phyloP scores from a whole-genome alignment of 1,140 invertebrate genomes.

The Apis dorsata region DNA sequence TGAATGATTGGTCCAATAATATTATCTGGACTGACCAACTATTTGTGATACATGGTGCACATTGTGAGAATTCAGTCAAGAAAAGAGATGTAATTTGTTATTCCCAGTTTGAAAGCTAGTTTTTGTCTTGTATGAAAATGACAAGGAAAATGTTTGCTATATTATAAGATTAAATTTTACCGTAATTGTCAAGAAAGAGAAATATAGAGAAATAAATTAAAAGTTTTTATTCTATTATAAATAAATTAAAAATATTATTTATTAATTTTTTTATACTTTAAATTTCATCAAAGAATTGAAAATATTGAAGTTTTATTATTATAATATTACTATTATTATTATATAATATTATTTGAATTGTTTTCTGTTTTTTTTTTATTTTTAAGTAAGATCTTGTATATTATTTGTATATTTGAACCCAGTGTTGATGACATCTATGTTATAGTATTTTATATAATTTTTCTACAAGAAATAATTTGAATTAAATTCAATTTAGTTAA shows the following conservation, averaged over 20 bases:
- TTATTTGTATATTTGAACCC: constrained; percentile 24
- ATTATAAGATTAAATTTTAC: constrained; percentile 38
- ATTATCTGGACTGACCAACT: constrained; percentile 58
- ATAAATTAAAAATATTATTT: constrained; percentile 44
- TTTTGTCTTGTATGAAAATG: constrained; percentile 37
- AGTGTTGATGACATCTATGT: constrained; percentile 24
- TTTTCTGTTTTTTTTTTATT: not conserved
- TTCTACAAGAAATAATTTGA: not conserved
- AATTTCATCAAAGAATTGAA: constrained; percentile 1
- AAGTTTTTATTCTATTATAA: constrained; percentile 34
- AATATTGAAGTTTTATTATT: constrained; percentile 17
- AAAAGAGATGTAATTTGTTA: constrained; percentile 48
- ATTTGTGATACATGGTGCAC: constrained; percentile 60
- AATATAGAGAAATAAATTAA: constrained; percentile 25
- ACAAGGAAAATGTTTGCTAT: constrained; percentile 33
- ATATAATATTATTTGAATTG: not conserved
- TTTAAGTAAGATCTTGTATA: not conserved
- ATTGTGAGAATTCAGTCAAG: constrained; percentile 51
- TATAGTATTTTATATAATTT: constrained; percentile 17
- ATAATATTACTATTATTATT: constrained; percentile 7
- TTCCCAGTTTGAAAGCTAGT: constrained; percentile 56
- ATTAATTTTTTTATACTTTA: constrained; percentile 34
- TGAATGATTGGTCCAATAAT: constrained; percentile 57
- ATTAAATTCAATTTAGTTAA: constrained; percentile 17
- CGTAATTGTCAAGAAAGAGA: constrained; percentile 12